phyloP scores from a whole-genome alignment of 1,140 invertebrate genomes.

The Drosophila repleta region DNA sequence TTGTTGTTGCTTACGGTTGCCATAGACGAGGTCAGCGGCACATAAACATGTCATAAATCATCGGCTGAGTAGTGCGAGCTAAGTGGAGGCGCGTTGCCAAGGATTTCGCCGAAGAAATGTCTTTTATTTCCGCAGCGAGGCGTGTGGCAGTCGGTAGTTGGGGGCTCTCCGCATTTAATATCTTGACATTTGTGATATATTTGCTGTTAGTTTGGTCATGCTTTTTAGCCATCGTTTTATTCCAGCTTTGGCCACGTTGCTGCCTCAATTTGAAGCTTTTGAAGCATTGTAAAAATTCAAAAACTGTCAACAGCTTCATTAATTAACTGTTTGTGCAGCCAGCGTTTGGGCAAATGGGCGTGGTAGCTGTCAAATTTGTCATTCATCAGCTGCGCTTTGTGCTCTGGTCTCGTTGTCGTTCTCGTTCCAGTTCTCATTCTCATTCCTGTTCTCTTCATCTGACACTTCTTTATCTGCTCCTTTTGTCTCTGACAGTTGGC shows the following conservation, averaged over 20 bases:
- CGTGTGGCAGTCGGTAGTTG: not conserved
- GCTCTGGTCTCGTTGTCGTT: conserved; percentile 1
- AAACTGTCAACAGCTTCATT: conserved; percentile 75
- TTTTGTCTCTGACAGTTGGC: conserved; percentile 48
- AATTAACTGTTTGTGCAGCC: conserved; percentile 53
- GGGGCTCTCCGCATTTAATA: conserved; percentile 29
- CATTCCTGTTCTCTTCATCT: not conserved
- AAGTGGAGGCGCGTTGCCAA: conserved; percentile 57
- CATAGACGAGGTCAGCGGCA: conserved; percentile 73
- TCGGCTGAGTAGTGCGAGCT: conserved; percentile 43
- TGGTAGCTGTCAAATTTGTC: conserved; percentile 70
- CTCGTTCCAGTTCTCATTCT: not conserved
- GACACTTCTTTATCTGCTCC: not conserved
- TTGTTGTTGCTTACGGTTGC: conserved; percentile 41
- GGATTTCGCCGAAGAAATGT: conserved; percentile 47
- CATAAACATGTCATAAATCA: conserved; percentile 79
- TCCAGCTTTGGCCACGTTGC: not conserved
- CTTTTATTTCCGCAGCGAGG: conserved; percentile 44
- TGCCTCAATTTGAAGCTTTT: conserved; percentile 51
- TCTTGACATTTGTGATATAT: conserved; percentile 44
- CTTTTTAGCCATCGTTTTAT: conserved; percentile 12
- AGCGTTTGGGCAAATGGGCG: conserved; percentile 54
- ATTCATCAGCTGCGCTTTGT: conserved; percentile 63
- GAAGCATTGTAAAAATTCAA: conserved; percentile 58
- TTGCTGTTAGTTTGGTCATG: conserved; percentile 30